Conservation (phyloP, 2,888 invertebrate species). For the Diplazon laetatorius region DNA sequence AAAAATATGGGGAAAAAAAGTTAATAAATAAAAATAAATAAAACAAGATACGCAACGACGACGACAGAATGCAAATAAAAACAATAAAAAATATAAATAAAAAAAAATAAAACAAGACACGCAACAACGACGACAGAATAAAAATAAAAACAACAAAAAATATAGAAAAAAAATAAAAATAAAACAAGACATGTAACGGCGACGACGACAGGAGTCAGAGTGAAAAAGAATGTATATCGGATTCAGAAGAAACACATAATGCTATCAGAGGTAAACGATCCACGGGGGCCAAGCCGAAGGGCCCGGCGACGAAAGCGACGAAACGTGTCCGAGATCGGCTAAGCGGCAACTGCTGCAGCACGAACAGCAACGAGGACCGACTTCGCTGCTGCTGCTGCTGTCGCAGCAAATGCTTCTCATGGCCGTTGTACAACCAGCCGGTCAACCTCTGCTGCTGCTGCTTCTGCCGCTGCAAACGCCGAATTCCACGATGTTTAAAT, state of each 20-base stretch:
- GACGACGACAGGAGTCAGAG: conserved; percentile 23
- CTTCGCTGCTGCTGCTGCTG: too few species aligned
- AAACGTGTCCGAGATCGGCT: conserved; percentile 65
- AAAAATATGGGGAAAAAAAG: conserved; percentile 20
- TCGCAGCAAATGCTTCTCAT: conserved; percentile 19
- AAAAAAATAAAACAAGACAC: too few species aligned
- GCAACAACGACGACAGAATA: not conserved
- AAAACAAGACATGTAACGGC: conserved; percentile 2
- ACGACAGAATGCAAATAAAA: not conserved
- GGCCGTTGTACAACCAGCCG: conserved; percentile 11
- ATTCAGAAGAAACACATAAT: conserved; percentile 67
- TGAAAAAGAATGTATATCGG: conserved; percentile 49
- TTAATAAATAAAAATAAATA: too few species aligned
- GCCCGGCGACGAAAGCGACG: conserved; percentile 69
- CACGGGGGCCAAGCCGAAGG: conserved; percentile 64
- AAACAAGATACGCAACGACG: too few species aligned
- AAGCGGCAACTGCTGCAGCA: conserved; percentile 10
- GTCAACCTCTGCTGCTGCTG: conserved; percentile 49
- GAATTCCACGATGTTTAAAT: conserved; percentile 77
- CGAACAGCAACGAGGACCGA: conserved; percentile 30
- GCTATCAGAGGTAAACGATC: conserved; percentile 75
- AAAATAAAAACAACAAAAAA: not conserved
- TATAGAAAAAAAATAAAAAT: not conserved
- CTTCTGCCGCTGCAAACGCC: conserved; percentile 67
- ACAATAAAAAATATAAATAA: too few species aligned